Base-by-base conservation (phyloP, 2,113 vertebrate genomes). In the Protomyctophum bolini region DNA sequence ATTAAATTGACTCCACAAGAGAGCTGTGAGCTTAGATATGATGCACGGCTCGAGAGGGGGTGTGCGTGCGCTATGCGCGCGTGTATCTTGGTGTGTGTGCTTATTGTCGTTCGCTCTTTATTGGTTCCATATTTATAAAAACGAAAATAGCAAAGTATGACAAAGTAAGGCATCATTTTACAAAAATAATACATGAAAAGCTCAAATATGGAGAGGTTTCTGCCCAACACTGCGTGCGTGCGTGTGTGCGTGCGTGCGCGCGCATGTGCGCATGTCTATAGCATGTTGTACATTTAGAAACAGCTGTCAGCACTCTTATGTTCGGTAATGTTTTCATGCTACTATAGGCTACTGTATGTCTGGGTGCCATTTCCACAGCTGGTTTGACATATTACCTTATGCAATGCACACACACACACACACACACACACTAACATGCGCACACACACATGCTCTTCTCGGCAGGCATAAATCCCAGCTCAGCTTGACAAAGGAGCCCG, bases 21-120 rank as follows among this genome's bases (percentile, higher is more conserved):
- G 84, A 84, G 83, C 87, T 79, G 88, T 91, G 88, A 91, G 69
- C 88, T 83, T 52, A 85, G 86, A 89, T 86, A 87, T 86, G 83
- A 90, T 91, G 81, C 82, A 87, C 51, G 45, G 79, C 77, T 82
- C 33, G 75, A 78, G 77, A 83, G 86, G 62, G 80, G 65, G 28
- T 11, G 63, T 2, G 48, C 12, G 57, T 64, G 29, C 51, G 21
- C 21, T 21, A 21, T 74, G 50, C 63, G 47, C 28, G 46, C 28
- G 45, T 15, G 50, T 55, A 51, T 50, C 21, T 50, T 29, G 49
- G 46, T 10, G 12, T 64, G 62, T 55, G 60, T 70, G 62, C 47
- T 10, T 11, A 2, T 11, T 55, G 52, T 5, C 4, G 8, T 41
- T 54, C 56, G 10, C 21, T 56, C 21, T 59, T 41, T 59, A 41